phyloP scores from a whole-genome alignment of 2,113 vertebrate species.

The Egretta garzetta region DNA sequence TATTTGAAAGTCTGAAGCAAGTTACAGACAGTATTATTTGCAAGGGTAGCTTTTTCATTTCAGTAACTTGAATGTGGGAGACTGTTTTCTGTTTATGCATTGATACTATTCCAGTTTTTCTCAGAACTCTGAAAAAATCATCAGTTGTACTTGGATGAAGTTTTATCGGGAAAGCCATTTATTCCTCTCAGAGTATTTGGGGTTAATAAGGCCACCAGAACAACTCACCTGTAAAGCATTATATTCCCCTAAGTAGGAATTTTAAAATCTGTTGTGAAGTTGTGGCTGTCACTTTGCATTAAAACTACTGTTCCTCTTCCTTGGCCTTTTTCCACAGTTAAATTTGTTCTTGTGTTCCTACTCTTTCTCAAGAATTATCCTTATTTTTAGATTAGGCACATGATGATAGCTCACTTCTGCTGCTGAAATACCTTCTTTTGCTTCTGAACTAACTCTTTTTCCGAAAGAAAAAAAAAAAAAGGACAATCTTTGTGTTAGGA shows the following conservation, averaged over 20 bases:
- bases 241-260: neutral
- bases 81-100: neutral
- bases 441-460: neutral
- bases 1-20: neutral
- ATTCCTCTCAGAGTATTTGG: neutral
- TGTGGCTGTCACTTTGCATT: neutral
- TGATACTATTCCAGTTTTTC: neutral
- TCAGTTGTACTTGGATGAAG: neutral
- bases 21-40: neutral
- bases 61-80: neutral
- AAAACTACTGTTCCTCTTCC: slow-evolving; percentile 1
- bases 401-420: neutral
- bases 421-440: neutral
- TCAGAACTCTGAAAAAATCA: neutral
- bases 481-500: neutral
- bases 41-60: neutral
- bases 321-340: slow-evolving; percentile 23
- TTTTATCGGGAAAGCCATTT: neutral
- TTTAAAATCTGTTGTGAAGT: neutral
- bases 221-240: neutral
- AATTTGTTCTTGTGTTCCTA: slow-evolving; percentile 2
- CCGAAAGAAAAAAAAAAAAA: neutral
- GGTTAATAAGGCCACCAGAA: neutral
- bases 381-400: slow-evolving; percentile 57
- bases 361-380: slow-evolving; percentile 18